Evolutionary conservation across 2,797 vertebrate species (phyloP).

Genomic region (Rhinogobio ventralis): DNA sequence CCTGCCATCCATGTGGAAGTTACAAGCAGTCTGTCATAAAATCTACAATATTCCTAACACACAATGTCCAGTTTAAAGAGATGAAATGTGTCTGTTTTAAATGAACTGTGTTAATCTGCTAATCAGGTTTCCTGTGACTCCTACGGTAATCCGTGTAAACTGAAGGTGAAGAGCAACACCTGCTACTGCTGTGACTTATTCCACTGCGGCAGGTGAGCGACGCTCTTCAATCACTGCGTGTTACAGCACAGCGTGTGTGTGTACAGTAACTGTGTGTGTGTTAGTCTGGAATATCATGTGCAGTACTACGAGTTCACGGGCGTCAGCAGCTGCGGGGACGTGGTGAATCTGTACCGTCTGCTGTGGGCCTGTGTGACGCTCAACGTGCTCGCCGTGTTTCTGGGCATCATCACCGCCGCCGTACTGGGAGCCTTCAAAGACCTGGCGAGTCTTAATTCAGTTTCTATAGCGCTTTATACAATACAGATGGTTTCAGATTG

Average conservation of each 20-base stretch:
- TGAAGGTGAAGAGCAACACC: constrained; percentile 89
- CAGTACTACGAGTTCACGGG: constrained; percentile 87
- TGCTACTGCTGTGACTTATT: constrained; percentile 97
- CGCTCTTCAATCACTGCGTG: background rate
- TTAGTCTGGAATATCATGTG: constrained; percentile 77
- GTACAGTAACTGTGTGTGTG: background rate
- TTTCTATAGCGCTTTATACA: background rate
- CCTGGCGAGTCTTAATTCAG: constrained; percentile 67
- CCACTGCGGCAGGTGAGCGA: constrained; percentile 87
- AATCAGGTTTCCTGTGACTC: constrained; percentile 86
- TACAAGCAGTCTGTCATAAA: background rate
- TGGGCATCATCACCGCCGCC: constrained; percentile 89
- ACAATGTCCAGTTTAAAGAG: background rate
- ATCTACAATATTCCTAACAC: background rate
- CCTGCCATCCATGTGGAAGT: no score
- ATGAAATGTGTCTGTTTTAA: no score
- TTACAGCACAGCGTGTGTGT: background rate
- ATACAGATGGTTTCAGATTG: no score
- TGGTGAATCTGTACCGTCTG: constrained; percentile 87
- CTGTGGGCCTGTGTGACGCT: constrained; percentile 90
- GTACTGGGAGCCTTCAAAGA: constrained; percentile 95
- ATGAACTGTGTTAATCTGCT: background rate
- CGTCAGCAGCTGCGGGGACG: constrained; percentile 88
- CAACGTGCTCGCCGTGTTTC: constrained; percentile 85
- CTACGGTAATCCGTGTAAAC: constrained; percentile 78